Evolutionary conservation across 2,113 vertebrate species (phyloP).

Genomic region (Sorex fumeus): DNA sequence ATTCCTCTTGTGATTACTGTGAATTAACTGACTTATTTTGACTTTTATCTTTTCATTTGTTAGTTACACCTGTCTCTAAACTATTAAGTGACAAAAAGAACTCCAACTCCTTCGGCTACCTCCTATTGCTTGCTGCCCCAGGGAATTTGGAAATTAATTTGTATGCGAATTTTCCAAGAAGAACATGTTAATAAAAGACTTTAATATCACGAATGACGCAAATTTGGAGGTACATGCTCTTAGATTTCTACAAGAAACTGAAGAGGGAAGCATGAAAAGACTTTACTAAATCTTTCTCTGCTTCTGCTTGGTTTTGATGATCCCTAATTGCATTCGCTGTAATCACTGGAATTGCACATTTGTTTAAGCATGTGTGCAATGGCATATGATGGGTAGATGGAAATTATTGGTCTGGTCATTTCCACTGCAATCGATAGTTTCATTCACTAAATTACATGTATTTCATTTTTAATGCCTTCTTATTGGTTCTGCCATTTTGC

Average conservation of each 20-base stretch:
- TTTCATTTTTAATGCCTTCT: conserved; percentile 68
- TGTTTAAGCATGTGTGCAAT: conserved; percentile 19
- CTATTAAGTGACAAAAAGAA: not conserved
- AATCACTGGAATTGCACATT: conserved; percentile 52
- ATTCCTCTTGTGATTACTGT: not conserved
- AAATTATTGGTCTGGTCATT: conserved; percentile 74
- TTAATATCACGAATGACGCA: not conserved
- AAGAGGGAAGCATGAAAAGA: not conserved
- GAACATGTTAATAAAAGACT: not conserved
- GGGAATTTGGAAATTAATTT: conserved; percentile 4
- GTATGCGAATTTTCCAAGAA: not conserved
- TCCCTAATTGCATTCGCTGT: conserved; percentile 5
- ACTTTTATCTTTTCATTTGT: not conserved
- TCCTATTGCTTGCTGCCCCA: not conserved
- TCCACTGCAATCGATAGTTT: conserved; percentile 69
- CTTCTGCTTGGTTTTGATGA: conserved; percentile 10
- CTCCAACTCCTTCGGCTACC: not conserved
- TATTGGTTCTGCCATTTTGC: conserved; percentile 62
- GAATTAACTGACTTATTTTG: not conserved
- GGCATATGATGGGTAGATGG: conserved; percentile 73
- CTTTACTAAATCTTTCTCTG: not conserved
- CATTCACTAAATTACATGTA: conserved; percentile 83
- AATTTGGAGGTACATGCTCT: not conserved
- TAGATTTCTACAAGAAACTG: not conserved
- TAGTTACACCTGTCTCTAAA: not conserved